Percentiles rank a stretch among this genome's conserved stretches.
Conservation (phyloP, 2,797 vertebrate genomes). For the Pogoniulus pusillus region DNA sequence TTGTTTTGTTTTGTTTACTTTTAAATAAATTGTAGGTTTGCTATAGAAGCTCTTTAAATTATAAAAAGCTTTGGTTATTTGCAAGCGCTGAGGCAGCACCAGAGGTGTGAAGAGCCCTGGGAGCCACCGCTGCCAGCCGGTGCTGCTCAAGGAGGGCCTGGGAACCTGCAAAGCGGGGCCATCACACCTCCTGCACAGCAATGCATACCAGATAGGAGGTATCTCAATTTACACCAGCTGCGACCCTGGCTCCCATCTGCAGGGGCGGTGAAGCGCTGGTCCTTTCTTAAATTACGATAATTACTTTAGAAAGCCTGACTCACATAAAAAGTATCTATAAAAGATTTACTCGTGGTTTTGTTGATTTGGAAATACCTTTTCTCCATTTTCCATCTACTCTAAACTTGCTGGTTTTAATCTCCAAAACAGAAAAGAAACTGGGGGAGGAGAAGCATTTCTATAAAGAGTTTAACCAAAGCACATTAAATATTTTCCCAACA, state of each 20-base stretch:
- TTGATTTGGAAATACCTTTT: conserved; percentile 55
- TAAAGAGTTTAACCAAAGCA: conserved; percentile 61
- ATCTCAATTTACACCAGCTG: conserved; percentile 9
- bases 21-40: background rate
- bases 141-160: background rate
- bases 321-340: conserved; percentile 56
- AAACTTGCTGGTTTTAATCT: conserved; percentile 63
- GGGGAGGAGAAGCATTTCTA: conserved; percentile 56
- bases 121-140: background rate
- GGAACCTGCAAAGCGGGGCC: background rate
- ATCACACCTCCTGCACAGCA: background rate
- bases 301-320: conserved; percentile 64
- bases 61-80: background rate
- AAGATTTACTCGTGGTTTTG: conserved; percentile 65
- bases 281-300: conserved; percentile 48
- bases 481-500: conserved; percentile 71
- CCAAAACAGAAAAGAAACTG: conserved; percentile 34
- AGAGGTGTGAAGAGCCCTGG: background rate
- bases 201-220: background rate
- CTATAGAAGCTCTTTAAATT: background rate
- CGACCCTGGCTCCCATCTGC: background rate
- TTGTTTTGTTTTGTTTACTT: background rate
- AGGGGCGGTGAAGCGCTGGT: conserved; percentile 2
- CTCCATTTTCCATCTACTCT: conserved; percentile 38
- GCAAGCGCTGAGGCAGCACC: background rate